Evolutionary conservation across 2,888 invertebrate genomes (phyloP).

Genomic region (Tenthredo distinguenda): DNA sequence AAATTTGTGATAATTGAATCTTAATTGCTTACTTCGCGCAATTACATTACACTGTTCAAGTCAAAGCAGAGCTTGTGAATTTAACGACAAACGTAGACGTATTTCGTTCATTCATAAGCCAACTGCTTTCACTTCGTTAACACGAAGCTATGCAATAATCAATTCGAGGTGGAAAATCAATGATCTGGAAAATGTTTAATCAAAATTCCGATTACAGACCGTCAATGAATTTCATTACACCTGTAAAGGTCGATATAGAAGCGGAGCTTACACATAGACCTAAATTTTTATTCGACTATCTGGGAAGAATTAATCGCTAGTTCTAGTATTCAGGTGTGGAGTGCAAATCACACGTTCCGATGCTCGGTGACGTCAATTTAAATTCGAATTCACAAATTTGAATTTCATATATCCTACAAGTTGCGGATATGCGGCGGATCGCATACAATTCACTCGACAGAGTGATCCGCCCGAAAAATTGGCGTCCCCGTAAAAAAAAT

Average conservation of each 20-base stretch:
- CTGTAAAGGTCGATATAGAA: not conserved
- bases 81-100: not conserved
- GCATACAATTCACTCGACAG: slow-evolving; percentile 7
- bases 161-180: too few species aligned
- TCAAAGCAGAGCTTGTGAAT: not conserved
- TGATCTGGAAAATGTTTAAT: not conserved
- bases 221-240: not conserved
- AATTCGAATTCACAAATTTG: slow-evolving; percentile 21
- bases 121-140: not conserved
- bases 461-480: not conserved
- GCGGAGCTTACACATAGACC: not conserved
- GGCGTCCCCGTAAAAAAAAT: not conserved
- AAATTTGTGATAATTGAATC: slow-evolving; percentile 4
- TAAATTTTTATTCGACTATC: not conserved
- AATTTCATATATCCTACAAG: not conserved
- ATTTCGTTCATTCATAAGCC: not conserved
- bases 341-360: not conserved
- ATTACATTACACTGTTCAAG: not conserved
- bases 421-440: not conserved
- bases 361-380: slow-evolving; percentile 27
- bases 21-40: slow-evolving; percentile 24
- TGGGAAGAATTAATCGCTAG: not conserved
- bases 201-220: not conserved
- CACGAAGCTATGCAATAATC: not conserved
- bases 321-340: not conserved